phyloP scores from a whole-genome alignment of 1,140 invertebrate species.

The Carposina sasakii region DNA sequence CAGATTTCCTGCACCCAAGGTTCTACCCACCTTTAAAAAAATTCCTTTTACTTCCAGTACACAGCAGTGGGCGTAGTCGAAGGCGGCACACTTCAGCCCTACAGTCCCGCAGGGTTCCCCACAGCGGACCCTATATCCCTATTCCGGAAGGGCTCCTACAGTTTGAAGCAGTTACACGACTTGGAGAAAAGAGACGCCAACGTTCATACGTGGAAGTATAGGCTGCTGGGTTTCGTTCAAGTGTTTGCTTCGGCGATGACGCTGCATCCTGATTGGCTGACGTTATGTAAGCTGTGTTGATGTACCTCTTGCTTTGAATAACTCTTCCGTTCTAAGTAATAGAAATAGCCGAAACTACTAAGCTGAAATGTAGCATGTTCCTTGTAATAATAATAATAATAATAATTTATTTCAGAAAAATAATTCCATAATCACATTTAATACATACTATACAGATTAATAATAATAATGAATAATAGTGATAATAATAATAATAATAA shows the following conservation, averaged over 20 bases:
- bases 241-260: conserved; percentile 70
- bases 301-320: too few species aligned
- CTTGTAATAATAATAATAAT: too few species aligned
- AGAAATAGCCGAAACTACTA: too few species aligned
- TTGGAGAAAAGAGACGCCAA: conserved; percentile 56
- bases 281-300: conserved; percentile 45
- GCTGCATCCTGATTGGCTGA: conserved; percentile 68
- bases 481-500: too few species aligned
- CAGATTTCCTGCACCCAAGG: too few species aligned
- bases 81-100: conserved; percentile 79
- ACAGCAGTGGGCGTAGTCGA: conserved; percentile 82
- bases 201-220: conserved; percentile 64
- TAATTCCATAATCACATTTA: too few species aligned
- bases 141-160: conserved; percentile 63
- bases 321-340: too few species aligned
- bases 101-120: conserved; percentile 72
- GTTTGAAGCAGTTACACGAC: conserved; percentile 49
- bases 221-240: conserved; percentile 62
- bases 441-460: too few species aligned
- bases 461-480: too few species aligned
- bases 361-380: too few species aligned
- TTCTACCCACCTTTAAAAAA: too few species aligned
- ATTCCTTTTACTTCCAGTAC: conserved; percentile 69
- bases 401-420: too few species aligned
- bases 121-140: conserved; percentile 55